These are phyloP conservation scores for Lichenostomus cassidix DNA, from an alignment of 2,113 vertebrate species.

Conservation along the genomic window DNA sequence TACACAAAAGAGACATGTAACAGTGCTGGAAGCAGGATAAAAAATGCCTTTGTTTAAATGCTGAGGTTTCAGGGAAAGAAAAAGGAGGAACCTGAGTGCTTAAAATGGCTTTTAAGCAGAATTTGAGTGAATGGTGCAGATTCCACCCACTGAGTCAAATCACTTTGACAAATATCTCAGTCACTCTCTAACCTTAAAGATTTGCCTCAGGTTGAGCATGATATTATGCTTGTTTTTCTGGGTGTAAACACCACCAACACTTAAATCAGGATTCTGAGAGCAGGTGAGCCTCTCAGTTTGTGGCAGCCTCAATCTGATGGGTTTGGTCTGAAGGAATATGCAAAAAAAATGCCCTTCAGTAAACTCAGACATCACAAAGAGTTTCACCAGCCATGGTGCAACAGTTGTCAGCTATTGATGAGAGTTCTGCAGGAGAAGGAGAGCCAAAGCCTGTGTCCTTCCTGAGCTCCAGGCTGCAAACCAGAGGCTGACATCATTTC, in stretches of 20 bases:
- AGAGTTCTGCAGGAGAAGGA: neutral
- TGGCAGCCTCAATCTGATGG: neutral
- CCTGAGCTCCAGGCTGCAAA: neutral
- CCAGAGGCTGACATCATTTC: neutral
- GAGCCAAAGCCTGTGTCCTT: neutral
- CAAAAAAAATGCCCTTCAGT: neutral
- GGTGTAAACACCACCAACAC: neutral
- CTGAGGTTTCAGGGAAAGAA: neutral
- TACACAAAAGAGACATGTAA: neutral
- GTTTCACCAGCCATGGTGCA: neutral
- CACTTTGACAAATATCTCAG: neutral
- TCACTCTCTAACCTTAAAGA: neutral
- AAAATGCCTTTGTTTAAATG: neutral
- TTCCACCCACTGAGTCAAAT: neutral
- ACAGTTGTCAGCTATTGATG: neutral
- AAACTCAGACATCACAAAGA: rapidly evolving
- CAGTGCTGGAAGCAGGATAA: neutral
- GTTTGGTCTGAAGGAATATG: neutral
- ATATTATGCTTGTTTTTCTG: neutral
- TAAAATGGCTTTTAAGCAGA: neutral
- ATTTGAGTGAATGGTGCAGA: neutral
- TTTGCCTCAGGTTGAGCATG: neutral
- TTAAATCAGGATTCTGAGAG: neutral
- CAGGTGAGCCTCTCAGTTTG: neutral
- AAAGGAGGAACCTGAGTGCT: neutral